Base-by-base conservation (phyloP, 2,113 vertebrate species). In the Pagrus major region DNA sequence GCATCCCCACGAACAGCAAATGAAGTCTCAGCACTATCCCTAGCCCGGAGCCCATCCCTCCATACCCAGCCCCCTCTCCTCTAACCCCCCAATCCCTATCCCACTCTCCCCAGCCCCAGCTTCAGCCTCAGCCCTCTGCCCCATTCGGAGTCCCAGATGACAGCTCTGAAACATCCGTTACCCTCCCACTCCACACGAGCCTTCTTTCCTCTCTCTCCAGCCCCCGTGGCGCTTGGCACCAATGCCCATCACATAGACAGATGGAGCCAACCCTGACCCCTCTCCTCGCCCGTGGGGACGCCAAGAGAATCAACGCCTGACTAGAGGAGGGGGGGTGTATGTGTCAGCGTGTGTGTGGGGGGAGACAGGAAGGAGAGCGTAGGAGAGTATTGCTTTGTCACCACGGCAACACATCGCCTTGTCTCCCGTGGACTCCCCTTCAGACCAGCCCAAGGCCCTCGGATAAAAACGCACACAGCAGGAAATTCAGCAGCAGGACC, bases 221-320 rank as follows among this genome's bases (percentile, higher is more conserved):
- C 80, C 90, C 93, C 93, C 10, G 51, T 81, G 88, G 90, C 74
- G 78, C 84, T 93, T 94, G 94, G 93, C 92, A 93, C 84, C 78
- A 64, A 71, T 60, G 88, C 85, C 87, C 85, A 86, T 91, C 90
- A 84, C 91, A 84, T 59, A 91, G 88, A 93, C 91, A 94, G 89
- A 93, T 92, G 91, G 92, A 93, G 91, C 92, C 89, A 88, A 92
- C 87, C 91, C 91, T 93, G 92, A 94, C 89, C 92, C 90, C 81
- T 86, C 86, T 90, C 81, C 85, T 88, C 25, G 78, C 90, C 87
- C 35, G 71, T 54, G 66, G 91, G 91, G 88, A 91, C 64, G 81
- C 84, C 78, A 73, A 87, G 41, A 87, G 86, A 86, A 78, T 83
- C 83, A 85, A 71, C 76, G 88, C 78, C 87, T 93, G 78, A 89